Evolutionary conservation across 1,140 invertebrate species (phyloP), one percentile per base, ranked within the genome.

Genomic region (Contarinia nasturtii): DNA sequence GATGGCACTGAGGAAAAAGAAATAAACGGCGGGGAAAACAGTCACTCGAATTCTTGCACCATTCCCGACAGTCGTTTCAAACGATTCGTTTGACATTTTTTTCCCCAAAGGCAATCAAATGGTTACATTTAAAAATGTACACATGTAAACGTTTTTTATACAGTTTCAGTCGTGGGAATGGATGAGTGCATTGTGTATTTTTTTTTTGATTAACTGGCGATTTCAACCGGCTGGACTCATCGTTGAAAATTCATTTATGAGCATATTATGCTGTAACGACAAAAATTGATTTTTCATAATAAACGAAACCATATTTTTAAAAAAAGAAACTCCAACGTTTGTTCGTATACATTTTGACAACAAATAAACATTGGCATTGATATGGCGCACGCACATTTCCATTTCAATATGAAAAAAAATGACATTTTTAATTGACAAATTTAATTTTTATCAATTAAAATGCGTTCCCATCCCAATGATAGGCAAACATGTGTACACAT

Each of bases 251-350:
- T 12, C 12, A 43, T 49, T 33, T 15, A 17, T 27, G 10, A 40
- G 36, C 12, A 47, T 15, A 47, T 21, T 18, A 12, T 47, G 34
- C 36, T 17, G 21, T 18, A 33, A 33, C 27, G 27, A 27, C 27
- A 27, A 27, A 27, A 27, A 27, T 27, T 15, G 43, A 41, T 15
- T 44, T 58, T 55, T 58, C 56, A 54, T 60, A 60, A 58, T 57
- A 60, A 58, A 56, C 58, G 58, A 55, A 58, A 55, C 54, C 50
- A 49, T n/a, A n/a, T n/a, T n/a, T n/a, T n/a, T n/a, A 27, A 27
- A 27, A 27, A 27, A 27, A 27, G 27, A 21, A 36, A 33, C 44
- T 10, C 34, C 38, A 48, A 37, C 43, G 38, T 46, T 33, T 22
- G 22, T 48, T 44, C 41, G 44, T 45, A 47, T n/a, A 5, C 22